Percentiles rank a stretch among this genome's conserved stretches.
Evolutionary conservation across 2,797 vertebrate genomes (phyloP).

Genomic region (Gila robusta): DNA sequence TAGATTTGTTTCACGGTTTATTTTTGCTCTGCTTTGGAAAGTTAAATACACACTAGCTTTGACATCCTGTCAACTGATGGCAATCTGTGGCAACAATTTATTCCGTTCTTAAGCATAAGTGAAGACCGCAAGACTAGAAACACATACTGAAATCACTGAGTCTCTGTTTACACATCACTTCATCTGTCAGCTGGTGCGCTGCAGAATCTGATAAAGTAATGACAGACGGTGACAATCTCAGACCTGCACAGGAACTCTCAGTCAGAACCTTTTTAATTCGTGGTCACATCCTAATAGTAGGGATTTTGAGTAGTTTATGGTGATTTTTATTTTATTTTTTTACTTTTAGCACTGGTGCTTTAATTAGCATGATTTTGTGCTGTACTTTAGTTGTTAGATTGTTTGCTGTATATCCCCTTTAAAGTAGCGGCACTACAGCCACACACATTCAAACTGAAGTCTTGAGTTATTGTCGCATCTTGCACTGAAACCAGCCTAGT

Average conservation of each 20-base stretch:
- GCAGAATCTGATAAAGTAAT: slow-evolving; percentile 9
- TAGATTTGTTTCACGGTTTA: neutral
- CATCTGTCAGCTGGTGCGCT: neutral
- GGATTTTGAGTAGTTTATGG: neutral
- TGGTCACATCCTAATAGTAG: neutral
- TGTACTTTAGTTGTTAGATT: neutral
- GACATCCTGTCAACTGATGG: neutral
- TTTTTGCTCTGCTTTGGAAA: neutral
- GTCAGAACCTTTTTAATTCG: neutral
- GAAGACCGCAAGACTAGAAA: neutral
- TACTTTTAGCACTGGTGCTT: neutral
- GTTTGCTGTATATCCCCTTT: neutral
- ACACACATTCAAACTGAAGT: neutral
- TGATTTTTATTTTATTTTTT: neutral
- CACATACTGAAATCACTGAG: neutral
- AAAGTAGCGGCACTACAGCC: no score
- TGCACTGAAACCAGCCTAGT: neutral
- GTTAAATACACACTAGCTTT: neutral
- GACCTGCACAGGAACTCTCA: neutral
- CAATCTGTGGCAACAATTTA: neutral
- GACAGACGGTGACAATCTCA: slow-evolving; percentile 5
- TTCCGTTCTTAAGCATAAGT: neutral
- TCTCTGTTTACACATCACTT: slow-evolving; percentile 38
- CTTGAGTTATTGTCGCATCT: neutral
- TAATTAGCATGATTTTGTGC: neutral